phyloP scores from a whole-genome alignment of 37 sponge, comb jelly and placozoan species.

The Hormiphora californensis region DNA sequence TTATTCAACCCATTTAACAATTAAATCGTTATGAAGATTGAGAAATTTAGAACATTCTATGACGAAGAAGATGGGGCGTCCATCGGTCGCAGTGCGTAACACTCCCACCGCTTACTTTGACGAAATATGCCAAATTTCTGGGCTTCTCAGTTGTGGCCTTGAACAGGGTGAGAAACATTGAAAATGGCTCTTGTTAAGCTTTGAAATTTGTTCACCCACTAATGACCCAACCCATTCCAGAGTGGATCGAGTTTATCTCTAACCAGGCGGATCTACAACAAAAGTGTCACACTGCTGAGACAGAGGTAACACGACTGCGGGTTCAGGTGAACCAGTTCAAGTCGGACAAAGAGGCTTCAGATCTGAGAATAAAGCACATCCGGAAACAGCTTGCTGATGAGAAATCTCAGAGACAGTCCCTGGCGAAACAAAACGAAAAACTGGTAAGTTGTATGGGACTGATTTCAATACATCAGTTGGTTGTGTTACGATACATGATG shows the following conservation, averaged over 20 bases:
- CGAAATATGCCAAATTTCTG: conserved; percentile 36
- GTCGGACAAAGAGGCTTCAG: conserved; percentile 31
- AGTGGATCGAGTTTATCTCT: conserved; percentile 51
- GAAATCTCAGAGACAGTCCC: conserved; percentile 26
- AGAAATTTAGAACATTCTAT: too few relatives aligned
- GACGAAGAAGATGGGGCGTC: too few relatives aligned
- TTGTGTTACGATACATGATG: neutral
- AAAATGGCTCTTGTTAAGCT: conserved; percentile 2
- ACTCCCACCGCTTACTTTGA: conserved; percentile 41
- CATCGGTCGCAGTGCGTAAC: too few relatives aligned
- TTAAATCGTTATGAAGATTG: too few relatives aligned
- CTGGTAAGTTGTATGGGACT: neutral
- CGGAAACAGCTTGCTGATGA: conserved; percentile 45
- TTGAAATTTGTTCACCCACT: neutral
- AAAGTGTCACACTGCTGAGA: conserved; percentile 18
- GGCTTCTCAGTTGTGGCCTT: conserved; percentile 18
- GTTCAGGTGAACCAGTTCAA: conserved; percentile 47
- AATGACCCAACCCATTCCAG: neutral
- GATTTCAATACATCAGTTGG: neutral
- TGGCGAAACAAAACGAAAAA: conserved; percentile 21
- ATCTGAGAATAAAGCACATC: conserved; percentile 16
- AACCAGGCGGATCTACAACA: conserved; percentile 46
- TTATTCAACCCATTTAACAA: too few relatives aligned
- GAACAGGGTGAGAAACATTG: conserved; percentile 12
- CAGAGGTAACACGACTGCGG: conserved; percentile 19